phyloP scores from a whole-genome alignment of 1,140 invertebrate species.

The Cydia splendana region DNA sequence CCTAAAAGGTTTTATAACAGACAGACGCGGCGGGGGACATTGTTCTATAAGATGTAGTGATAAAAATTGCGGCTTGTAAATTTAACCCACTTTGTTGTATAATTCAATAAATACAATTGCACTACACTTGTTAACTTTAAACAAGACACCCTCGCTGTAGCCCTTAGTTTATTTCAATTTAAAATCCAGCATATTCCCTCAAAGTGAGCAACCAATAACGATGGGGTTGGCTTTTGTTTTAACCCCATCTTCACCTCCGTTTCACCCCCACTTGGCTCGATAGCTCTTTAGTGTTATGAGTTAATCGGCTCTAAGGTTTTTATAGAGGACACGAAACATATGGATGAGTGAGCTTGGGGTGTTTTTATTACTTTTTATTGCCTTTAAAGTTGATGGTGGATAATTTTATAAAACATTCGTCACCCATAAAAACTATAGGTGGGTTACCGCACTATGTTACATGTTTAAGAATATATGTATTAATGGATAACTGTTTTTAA shows the following conservation, averaged over 20 bases:
- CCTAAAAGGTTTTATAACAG: too few species aligned
- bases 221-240: slow-evolving; percentile 66
- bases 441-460: not conserved
- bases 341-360: slow-evolving; percentile 7
- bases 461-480: slow-evolving; percentile 32
- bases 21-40: too few species aligned
- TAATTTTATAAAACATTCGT: slow-evolving; percentile 22
- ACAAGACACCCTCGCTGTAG: slow-evolving; percentile 1
- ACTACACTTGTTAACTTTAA: not conserved
- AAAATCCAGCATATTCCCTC: slow-evolving; percentile 62
- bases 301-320: slow-evolving; percentile 38
- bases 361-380: slow-evolving; percentile 11
- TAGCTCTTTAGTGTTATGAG: slow-evolving; percentile 57
- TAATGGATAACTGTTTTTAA: too few species aligned
- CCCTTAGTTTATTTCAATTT: slow-evolving; percentile 47
- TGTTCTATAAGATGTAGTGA: too few species aligned
- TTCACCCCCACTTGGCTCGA: slow-evolving; percentile 56
- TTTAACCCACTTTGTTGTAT: too few species aligned
- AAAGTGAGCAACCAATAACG: slow-evolving; percentile 64
- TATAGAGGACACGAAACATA: slow-evolving; percentile 4
- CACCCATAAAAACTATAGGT: slow-evolving; percentile 1
- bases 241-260: slow-evolving; percentile 53
- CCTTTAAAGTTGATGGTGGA: slow-evolving; percentile 28
- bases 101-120: too few species aligned
- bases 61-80: too few species aligned